Percentiles rank a stretch among this genome's conserved stretches.
phyloP scores from a whole-genome alignment of 1,140 invertebrate species.

The Papilio polytes region DNA sequence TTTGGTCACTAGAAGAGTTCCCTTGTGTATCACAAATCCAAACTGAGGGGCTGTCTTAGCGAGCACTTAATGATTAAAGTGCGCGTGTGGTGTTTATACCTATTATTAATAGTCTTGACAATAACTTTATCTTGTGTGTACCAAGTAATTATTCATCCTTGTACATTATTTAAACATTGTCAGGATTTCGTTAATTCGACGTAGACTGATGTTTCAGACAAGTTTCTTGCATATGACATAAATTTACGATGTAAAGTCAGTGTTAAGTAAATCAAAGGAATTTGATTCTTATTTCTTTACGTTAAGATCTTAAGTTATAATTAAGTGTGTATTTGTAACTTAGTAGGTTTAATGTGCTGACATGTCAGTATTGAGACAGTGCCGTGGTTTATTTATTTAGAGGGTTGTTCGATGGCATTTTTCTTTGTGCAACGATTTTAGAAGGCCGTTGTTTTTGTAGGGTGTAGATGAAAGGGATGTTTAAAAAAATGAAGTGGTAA shows the following conservation, averaged over 20 bases:
- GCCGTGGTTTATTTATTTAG: slow-evolving; percentile 35
- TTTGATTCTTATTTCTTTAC: background rate
- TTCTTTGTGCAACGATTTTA: slow-evolving; percentile 33
- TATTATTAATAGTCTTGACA: background rate
- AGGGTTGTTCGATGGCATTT: slow-evolving; percentile 24
- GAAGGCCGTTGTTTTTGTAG: slow-evolving; percentile 29
- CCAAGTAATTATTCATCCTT: slow-evolving; percentile 29
- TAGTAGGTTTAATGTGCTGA: slow-evolving; percentile 30
- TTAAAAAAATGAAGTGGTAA: slow-evolving; percentile 30
- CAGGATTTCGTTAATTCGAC: slow-evolving; percentile 32
- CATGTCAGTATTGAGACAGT: slow-evolving; percentile 35
- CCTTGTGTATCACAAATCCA: too few species aligned
- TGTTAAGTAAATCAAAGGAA: background rate
- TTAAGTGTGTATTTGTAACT: background rate
- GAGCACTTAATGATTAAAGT: background rate
- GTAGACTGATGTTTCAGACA: slow-evolving; percentile 31
- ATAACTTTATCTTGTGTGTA: slow-evolving; percentile 14
- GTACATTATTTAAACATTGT: slow-evolving; percentile 31
- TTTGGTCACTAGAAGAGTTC: too few species aligned
- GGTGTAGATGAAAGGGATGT: slow-evolving; percentile 32
- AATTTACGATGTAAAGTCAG: background rate
- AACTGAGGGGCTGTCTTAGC: too few species aligned
- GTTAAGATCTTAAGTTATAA: slow-evolving; percentile 12
- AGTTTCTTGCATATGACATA: slow-evolving; percentile 31
- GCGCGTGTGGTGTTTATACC: background rate